phyloP scores from a whole-genome alignment of 2,113 vertebrate genomes.

The Charadrius vociferus region DNA sequence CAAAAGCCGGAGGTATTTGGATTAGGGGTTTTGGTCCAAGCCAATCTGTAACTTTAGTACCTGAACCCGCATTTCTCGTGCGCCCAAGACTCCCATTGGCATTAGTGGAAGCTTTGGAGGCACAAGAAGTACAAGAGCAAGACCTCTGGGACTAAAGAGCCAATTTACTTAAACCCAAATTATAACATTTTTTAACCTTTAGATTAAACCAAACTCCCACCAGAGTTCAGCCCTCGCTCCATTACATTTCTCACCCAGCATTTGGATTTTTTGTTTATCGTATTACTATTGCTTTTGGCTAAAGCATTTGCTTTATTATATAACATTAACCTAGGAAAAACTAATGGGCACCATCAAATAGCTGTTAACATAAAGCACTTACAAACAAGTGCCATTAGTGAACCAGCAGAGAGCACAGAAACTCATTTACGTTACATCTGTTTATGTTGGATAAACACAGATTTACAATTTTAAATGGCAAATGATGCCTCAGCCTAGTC shows the following conservation, averaged over 20 bases:
- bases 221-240: slow-evolving; percentile 22
- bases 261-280: slow-evolving; percentile 62
- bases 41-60: slow-evolving; percentile 71
- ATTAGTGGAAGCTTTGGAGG: slow-evolving; percentile 64
- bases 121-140: slow-evolving; percentile 49
- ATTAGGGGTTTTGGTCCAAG: slow-evolving; percentile 68
- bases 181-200: slow-evolving; percentile 67
- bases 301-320: slow-evolving; percentile 42
- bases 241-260: slow-evolving; percentile 62
- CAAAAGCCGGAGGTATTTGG: slow-evolving; percentile 66
- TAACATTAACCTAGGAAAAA: slow-evolving; percentile 65
- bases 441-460: slow-evolving; percentile 24
- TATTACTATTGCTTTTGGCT: slow-evolving; percentile 60
- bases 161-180: slow-evolving; percentile 70
- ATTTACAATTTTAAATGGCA: slow-evolving; percentile 7
- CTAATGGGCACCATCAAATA: slow-evolving; percentile 68
- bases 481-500: not conserved
- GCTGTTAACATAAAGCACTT: slow-evolving; percentile 69
- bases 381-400: slow-evolving; percentile 67
- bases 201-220: slow-evolving; percentile 66
- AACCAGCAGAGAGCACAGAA: slow-evolving; percentile 50
- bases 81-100: slow-evolving; percentile 55
- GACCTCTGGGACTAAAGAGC: slow-evolving; percentile 52
- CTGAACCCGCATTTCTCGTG: slow-evolving; percentile 58
- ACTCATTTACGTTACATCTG: slow-evolving; percentile 46